phyloP scores from a whole-genome alignment of 1,140 invertebrate species.

The Lutraria rhynchaena region DNA sequence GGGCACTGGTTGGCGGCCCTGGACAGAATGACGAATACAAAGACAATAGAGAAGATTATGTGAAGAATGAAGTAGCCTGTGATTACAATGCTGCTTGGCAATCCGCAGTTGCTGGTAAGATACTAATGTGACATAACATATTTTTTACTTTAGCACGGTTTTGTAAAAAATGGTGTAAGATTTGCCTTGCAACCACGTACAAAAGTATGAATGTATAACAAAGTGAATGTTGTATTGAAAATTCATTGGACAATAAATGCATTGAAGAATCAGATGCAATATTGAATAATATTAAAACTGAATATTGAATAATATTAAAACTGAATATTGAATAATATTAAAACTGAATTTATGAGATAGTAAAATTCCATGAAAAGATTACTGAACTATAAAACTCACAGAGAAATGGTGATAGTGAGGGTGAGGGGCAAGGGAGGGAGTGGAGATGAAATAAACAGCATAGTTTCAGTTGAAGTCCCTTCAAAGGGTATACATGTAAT shows the following conservation, averaged over 20 bases:
- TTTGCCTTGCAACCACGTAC: neutral
- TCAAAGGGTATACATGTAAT: no score
- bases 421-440: no score
- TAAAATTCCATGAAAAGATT: no score
- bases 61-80: slow-evolving; percentile 81
- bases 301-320: no score
- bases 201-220: neutral
- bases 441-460: no score
- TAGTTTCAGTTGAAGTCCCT: no score
- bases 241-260: neutral
- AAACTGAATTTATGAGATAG: no score
- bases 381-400: no score
- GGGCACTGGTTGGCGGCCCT: slow-evolving; percentile 83
- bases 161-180: neutral
- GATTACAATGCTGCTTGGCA: slow-evolving; percentile 83
- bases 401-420: no score
- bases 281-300: neutral
- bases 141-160: neutral
- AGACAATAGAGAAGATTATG: slow-evolving; percentile 79
- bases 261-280: neutral
- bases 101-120: slow-evolving; percentile 66
- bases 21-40: slow-evolving; percentile 77
- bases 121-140: no score
- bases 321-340: no score
- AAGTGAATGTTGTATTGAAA: neutral